Percentiles rank a stretch among this genome's conserved stretches.
These are phyloP conservation scores for Scolopax rusticola DNA, from an alignment of 2,797 vertebrate species.

Conservation along the genomic window DNA sequence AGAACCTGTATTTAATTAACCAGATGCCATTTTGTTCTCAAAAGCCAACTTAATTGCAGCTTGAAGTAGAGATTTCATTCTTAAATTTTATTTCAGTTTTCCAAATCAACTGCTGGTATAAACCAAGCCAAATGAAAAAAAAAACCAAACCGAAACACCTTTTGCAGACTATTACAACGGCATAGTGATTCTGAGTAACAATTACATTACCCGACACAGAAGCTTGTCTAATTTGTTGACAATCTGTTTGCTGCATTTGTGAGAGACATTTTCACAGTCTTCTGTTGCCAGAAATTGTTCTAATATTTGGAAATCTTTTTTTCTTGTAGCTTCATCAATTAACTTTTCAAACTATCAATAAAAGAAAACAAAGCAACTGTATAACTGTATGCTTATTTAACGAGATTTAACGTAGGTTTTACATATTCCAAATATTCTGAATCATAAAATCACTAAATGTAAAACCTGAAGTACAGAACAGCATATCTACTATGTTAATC, in stretches of 20 bases:
- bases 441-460: neutral
- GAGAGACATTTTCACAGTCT: slow-evolving; percentile 57
- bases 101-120: neutral
- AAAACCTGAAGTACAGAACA: neutral
- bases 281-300: slow-evolving; percentile 82
- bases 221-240: slow-evolving; percentile 89
- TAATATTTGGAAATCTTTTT: slow-evolving; percentile 80
- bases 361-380: neutral
- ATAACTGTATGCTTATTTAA: neutral
- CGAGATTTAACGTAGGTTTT: neutral
- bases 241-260: slow-evolving; percentile 90
- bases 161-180: neutral
- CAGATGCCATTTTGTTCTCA: neutral
- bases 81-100: neutral
- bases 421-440: neutral
- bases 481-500: neutral
- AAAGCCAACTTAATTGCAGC: neutral
- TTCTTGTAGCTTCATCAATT: slow-evolving; percentile 85
- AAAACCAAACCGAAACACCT: neutral
- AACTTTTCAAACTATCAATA: slow-evolving; percentile 86
- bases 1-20: neutral
- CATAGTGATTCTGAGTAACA: neutral
- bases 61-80: neutral
- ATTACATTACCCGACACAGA: slow-evolving; percentile 83
- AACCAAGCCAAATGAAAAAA: neutral